Evolutionary conservation across 2,797 vertebrate species (phyloP).

Genomic region (Macroramphosus scolopax): DNA sequence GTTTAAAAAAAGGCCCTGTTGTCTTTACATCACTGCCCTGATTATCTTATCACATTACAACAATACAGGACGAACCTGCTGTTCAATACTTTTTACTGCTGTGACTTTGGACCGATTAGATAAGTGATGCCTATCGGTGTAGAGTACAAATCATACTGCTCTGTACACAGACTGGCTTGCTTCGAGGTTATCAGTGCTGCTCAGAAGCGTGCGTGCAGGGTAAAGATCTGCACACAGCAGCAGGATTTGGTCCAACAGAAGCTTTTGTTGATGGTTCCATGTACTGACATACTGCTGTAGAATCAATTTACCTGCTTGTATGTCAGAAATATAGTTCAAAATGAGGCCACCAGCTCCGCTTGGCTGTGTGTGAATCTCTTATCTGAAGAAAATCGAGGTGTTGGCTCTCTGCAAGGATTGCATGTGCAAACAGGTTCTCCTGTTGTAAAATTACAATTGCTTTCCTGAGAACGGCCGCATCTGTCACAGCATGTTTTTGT

Average conservation of each 20-base stretch:
- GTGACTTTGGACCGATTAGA: slow-evolving; percentile 26
- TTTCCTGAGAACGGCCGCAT: too few species aligned
- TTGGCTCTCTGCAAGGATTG: too few species aligned
- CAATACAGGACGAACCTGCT: background rate
- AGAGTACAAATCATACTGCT: slow-evolving; percentile 30
- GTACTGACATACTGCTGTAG: background rate
- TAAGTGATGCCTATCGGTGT: slow-evolving; percentile 45
- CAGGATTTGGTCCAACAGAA: background rate
- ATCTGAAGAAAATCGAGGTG: too few species aligned
- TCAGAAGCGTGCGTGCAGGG: slow-evolving; percentile 15
- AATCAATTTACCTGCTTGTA: background rate
- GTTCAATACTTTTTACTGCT: background rate
- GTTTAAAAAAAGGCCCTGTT: too few species aligned
- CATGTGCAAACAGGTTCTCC: too few species aligned
- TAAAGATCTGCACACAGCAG: slow-evolving; percentile 34
- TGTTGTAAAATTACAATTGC: too few species aligned
- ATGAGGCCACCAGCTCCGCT: background rate
- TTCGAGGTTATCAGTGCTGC: slow-evolving; percentile 34
- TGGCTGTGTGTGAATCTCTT: background rate
- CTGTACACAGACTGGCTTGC: slow-evolving; percentile 3
- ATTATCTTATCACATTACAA: too few species aligned
- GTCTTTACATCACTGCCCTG: background rate
- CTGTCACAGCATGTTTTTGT: too few species aligned
- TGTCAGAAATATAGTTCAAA: slow-evolving; percentile 8
- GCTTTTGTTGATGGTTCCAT: slow-evolving; percentile 12